Evolutionary conservation across 2,113 vertebrate species (phyloP).

Genomic region (Sceloporus undulatus): DNA sequence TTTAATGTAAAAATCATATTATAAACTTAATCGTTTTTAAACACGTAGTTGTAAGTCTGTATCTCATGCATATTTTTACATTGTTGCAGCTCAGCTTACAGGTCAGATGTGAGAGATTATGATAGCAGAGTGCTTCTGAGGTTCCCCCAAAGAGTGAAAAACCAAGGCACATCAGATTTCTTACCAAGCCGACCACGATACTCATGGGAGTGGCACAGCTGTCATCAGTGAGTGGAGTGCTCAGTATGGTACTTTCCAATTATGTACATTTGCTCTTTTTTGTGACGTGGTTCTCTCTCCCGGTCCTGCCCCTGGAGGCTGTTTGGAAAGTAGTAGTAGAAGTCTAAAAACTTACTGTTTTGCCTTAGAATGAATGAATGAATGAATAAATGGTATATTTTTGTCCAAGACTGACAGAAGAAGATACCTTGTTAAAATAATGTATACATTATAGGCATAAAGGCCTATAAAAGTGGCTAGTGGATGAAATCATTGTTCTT

Average conservation of each 20-base stretch:
- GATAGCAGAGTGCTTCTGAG: slow-evolving; percentile 92
- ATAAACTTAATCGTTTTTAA: not conserved
- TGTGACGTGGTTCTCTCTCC: not conserved
- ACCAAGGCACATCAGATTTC: slow-evolving; percentile 96
- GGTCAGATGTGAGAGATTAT: slow-evolving; percentile 85
- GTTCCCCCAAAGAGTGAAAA: slow-evolving; percentile 97
- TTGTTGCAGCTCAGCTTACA: slow-evolving; percentile 84
- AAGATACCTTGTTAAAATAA: not conserved
- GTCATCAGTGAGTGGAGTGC: slow-evolving; percentile 90
- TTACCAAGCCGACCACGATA: slow-evolving; percentile 93
- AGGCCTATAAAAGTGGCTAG: too few species aligned
- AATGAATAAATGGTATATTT: not conserved
- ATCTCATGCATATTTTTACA: not conserved
- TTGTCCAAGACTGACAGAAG: not conserved
- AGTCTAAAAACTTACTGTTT: not conserved
- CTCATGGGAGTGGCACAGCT: slow-evolving; percentile 98
- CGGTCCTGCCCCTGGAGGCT: not conserved
- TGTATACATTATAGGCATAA: not conserved
- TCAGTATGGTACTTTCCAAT: slow-evolving; percentile 42
- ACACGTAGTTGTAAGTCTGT: not conserved
- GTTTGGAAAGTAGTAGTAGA: not conserved
- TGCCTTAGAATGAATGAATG: not conserved
- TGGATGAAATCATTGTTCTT: not conserved
- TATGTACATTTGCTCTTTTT: slow-evolving; percentile 26
- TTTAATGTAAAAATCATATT: not conserved